phyloP scores from a whole-genome alignment of 1,140 invertebrate species.

The Potamilus streckersoni region DNA sequence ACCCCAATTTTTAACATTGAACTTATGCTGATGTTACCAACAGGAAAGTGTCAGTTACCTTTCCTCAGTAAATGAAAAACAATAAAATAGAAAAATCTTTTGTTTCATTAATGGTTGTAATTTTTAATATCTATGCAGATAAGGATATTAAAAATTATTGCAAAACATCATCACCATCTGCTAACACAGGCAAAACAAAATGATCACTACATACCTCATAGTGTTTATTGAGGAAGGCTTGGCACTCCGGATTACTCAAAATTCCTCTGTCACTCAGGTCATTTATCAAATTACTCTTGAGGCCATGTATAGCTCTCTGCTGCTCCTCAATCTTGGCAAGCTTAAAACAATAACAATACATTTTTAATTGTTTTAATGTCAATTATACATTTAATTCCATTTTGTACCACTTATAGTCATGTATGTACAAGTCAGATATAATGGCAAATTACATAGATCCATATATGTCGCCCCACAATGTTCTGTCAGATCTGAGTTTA shows the following conservation, averaged over 20 bases:
- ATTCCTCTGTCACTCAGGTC: conserved; percentile 61
- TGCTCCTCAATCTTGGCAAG: conserved; percentile 63
- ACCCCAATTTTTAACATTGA: too few species aligned
- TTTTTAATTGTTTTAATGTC: neutral
- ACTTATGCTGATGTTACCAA: too few species aligned
- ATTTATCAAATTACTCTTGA: conserved; percentile 63
- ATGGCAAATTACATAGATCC: too few species aligned
- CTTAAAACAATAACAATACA: conserved; percentile 30
- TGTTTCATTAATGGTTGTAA: too few species aligned
- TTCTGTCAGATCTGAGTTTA: too few species aligned
- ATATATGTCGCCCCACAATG: too few species aligned
- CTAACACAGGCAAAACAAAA: neutral
- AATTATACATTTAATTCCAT: neutral
- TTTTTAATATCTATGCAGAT: too few species aligned
- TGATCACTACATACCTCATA: conserved; percentile 44
- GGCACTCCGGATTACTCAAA: conserved; percentile 55
- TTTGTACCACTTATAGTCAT: neutral
- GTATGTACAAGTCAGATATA: neutral
- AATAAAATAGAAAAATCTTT: too few species aligned
- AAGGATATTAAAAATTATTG: neutral
- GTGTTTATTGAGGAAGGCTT: conserved; percentile 57
- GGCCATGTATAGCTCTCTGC: conserved; percentile 63
- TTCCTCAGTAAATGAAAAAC: too few species aligned
- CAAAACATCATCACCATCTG: neutral
- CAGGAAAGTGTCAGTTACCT: too few species aligned